A percentile compares a stretch with the other conserved stretches of the same genome.
These are phyloP conservation scores for Cotesia vestalis DNA, from an alignment of 1,140 invertebrate species.

Conservation along the genomic window DNA sequence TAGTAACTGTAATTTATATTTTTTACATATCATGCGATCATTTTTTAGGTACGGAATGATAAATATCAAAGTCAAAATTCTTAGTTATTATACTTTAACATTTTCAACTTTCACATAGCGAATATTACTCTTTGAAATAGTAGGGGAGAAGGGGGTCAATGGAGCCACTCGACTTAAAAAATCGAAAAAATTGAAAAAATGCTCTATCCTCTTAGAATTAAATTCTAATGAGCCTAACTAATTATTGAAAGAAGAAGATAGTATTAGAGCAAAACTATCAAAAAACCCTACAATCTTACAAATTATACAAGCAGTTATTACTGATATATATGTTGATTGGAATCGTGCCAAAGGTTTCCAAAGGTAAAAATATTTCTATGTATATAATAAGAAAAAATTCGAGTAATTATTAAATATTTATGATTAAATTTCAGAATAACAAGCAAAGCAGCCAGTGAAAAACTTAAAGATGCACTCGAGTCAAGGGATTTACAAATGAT, in stretches of 20 bases:
- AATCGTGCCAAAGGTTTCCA: constrained; percentile 78
- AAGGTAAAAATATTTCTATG: constrained; percentile 47
- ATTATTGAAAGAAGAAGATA: constrained; percentile 68
- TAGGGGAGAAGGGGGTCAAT: no score
- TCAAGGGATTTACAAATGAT: constrained; percentile 45
- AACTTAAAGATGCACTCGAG: constrained; percentile 51
- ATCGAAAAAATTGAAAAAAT: no score
- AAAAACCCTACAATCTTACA: constrained; percentile 52
- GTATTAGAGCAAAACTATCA: constrained; percentile 44
- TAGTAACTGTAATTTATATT: no score
- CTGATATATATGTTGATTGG: constrained; percentile 82
- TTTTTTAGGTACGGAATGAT: no score
- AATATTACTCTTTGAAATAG: no score
- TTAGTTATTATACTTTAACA: no score
- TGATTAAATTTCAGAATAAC: constrained; percentile 48
- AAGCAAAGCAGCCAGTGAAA: constrained; percentile 50
- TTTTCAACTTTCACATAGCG: no score
- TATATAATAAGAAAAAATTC: neutral
- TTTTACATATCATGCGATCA: no score
- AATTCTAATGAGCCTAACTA: no score
- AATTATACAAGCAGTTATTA: constrained; percentile 73
- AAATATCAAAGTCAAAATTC: no score
- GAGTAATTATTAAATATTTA: constrained; percentile 14
- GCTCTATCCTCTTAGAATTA: no score
- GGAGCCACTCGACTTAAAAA: no score